A percentile compares a stretch with the other conserved stretches of the same genome.
phyloP scores from a whole-genome alignment of 1,140 invertebrate species.

The Lanistes nyassanus region DNA sequence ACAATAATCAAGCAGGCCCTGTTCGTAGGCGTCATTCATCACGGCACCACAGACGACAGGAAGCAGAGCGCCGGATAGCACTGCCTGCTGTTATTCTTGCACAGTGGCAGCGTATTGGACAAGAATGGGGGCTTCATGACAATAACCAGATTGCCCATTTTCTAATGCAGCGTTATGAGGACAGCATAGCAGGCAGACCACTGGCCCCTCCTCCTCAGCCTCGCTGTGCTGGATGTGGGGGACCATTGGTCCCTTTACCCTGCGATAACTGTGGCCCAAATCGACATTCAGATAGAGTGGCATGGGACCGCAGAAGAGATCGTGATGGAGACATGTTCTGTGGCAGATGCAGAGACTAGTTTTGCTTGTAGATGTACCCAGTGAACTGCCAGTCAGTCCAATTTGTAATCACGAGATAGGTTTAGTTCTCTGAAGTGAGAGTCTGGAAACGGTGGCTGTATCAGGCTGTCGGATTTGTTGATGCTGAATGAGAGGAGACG shows the following conservation, averaged over 20 bases:
- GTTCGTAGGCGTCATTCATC: neutral
- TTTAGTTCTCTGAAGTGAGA: no score
- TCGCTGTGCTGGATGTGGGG: constrained; percentile 10
- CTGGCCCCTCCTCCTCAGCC: constrained; percentile 1
- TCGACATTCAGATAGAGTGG: constrained; percentile 3
- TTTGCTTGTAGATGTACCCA: no score
- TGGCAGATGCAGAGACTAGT: neutral
- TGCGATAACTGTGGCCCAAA: constrained; percentile 8
- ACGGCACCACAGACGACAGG: neutral
- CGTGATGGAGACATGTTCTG: neutral
- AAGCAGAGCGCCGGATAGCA: neutral
- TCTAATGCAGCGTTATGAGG: constrained; percentile 16
- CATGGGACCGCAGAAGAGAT: neutral
- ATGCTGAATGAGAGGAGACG: no score
- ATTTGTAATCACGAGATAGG: no score
- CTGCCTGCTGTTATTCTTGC: neutral
- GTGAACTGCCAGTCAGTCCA: no score
- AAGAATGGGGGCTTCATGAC: constrained; percentile 9
- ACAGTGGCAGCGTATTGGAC: constrained; percentile 10
- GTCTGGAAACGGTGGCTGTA: no score
- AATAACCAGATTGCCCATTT: constrained; percentile 14
- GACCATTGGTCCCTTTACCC: neutral
- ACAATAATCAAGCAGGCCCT: neutral
- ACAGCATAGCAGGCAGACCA: constrained; percentile 3
- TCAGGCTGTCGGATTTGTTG: no score